phyloP scores from a whole-genome alignment of 2,113 vertebrate genomes.

The Ptilonorhynchus violaceus region DNA sequence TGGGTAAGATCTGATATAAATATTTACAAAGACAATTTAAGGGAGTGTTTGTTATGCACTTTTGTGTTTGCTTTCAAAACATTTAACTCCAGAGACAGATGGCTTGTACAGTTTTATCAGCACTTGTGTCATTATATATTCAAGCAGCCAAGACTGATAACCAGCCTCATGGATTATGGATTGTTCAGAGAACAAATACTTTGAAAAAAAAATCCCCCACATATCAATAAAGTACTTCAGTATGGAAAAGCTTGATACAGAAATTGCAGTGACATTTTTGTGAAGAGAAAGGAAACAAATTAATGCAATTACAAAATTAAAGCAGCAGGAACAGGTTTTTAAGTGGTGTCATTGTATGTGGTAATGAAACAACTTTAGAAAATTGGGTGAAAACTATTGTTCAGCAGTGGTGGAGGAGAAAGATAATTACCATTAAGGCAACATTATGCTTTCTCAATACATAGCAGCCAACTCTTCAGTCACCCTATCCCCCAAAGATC shows the following conservation, averaged over 20 bases:
- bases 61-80: slow-evolving; percentile 64
- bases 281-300: slow-evolving; percentile 43
- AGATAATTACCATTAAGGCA: slow-evolving; percentile 36
- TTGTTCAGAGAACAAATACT: slow-evolving; percentile 55
- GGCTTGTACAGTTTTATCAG: slow-evolving; percentile 57
- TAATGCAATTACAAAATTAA: slow-evolving; percentile 49
- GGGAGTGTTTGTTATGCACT: slow-evolving; percentile 32
- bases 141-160: slow-evolving; percentile 59
- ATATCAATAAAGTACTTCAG: slow-evolving; percentile 39
- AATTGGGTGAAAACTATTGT: slow-evolving; percentile 36
- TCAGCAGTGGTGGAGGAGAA: not conserved
- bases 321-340: slow-evolving; percentile 41
- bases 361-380: slow-evolving; percentile 44
- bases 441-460: not conserved
- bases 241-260: slow-evolving; percentile 14
- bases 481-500: not conserved
- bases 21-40: slow-evolving; percentile 64
- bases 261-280: slow-evolving; percentile 27
- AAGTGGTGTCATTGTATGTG: slow-evolving; percentile 17
- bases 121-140: slow-evolving; percentile 58
- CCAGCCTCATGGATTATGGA: not conserved
- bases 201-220: not conserved
- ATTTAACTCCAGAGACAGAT: slow-evolving; percentile 67
- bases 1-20: slow-evolving; percentile 43
- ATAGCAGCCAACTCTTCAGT: not conserved